Conservation (phyloP, 2,888 invertebrate species). For the Ceraclea dissimilis region DNA sequence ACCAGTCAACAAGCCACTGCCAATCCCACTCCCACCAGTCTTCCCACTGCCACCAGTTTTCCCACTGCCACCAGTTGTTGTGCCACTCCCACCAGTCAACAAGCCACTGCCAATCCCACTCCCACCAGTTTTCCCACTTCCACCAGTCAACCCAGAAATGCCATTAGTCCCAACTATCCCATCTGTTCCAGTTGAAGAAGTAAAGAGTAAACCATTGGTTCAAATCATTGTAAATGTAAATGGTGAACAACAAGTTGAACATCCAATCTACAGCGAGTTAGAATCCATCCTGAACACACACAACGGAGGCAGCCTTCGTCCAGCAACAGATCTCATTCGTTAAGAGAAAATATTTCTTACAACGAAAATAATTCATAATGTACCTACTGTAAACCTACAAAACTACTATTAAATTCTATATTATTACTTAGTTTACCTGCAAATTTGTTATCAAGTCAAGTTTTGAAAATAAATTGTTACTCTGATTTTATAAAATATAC, state of each 20-base stretch:
- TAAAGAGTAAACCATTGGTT: slow-evolving; percentile 1
- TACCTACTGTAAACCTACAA: no score
- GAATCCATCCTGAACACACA: not conserved
- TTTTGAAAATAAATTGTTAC: no score
- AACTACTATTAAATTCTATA: no score
- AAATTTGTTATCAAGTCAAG: no score
- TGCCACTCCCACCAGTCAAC: not conserved
- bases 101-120: no score
- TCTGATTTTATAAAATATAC: no score
- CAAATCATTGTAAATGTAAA: slow-evolving; percentile 13
- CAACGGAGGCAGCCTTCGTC: not conserved
- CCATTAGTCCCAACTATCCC: no score
- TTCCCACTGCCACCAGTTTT: not conserved
- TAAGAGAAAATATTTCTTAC: no score
- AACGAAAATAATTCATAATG: no score
- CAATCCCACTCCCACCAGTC: no score
- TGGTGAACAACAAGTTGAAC: not conserved
- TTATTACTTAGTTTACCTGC: no score
- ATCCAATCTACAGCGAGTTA: not conserved
- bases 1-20: not conserved
- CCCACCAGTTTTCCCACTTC: not conserved
- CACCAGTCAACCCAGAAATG: not conserved
- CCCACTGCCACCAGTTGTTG: no score
- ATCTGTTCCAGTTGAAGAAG: not conserved
- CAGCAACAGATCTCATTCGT: not conserved